Evolutionary conservation across 2,113 vertebrate genomes (phyloP).

Genomic region (Gobius niger): DNA sequence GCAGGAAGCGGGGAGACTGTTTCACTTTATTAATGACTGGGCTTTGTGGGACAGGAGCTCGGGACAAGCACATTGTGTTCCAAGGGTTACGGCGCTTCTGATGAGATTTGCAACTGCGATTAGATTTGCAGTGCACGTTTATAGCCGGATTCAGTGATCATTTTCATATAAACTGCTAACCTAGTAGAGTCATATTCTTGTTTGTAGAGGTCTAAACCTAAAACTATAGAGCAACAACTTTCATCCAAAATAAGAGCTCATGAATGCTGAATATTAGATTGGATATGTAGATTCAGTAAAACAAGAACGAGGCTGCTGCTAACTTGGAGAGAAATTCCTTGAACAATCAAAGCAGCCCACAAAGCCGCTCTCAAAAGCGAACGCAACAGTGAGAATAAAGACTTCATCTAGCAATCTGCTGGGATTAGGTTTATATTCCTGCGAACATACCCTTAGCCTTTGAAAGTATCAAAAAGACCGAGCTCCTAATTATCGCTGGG

Average conservation of each 20-base stretch:
- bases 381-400: neutral
- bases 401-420: neutral
- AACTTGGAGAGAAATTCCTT: neutral
- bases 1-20: conserved; percentile 28
- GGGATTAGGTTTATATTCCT: neutral
- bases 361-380: neutral
- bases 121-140: neutral
- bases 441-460: conserved; percentile 10
- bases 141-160: too few relatives aligned
- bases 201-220: too few relatives aligned
- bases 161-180: too few relatives aligned
- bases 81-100: neutral
- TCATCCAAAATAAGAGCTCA: too few relatives aligned
- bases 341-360: neutral
- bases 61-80: neutral
- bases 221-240: too few relatives aligned
- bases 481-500: conserved; percentile 3
- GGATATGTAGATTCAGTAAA: too few relatives aligned
- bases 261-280: too few relatives aligned
- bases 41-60: neutral
- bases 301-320: too few relatives aligned
- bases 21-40: neutral
- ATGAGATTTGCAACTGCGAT: too few relatives aligned
- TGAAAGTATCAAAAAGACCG: conserved; percentile 24
- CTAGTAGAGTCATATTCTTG: too few relatives aligned